phyloP scores from a whole-genome alignment of 2,113 vertebrate species.

The Albula goreensis region DNA sequence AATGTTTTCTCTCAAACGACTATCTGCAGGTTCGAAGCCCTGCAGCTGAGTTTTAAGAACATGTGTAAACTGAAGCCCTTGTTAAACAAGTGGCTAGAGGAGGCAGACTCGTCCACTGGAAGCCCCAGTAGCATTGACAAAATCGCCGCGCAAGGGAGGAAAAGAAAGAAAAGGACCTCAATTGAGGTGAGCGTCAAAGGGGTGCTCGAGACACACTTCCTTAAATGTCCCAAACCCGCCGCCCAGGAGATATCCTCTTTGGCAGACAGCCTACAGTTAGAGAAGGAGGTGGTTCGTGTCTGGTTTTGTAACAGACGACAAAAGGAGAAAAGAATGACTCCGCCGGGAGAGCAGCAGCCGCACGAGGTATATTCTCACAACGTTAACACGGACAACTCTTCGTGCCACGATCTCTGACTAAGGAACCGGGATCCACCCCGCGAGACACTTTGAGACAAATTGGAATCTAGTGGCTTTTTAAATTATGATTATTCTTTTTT shows the following conservation, averaged over 20 bases:
- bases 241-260: conserved; percentile 91
- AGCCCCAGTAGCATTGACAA: conserved; percentile 93
- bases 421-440: conserved; percentile 48
- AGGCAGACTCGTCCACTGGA: conserved; percentile 90
- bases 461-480: conserved; percentile 36
- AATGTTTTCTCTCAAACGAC: conserved; percentile 94
- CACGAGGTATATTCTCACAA: conserved; percentile 89
- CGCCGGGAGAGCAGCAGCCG: conserved; percentile 82
- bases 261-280: conserved; percentile 92
- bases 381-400: conserved; percentile 81
- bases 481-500: conserved; percentile 38
- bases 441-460: conserved; percentile 45
- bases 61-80: conserved; percentile 92
- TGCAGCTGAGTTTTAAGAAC: conserved; percentile 92
- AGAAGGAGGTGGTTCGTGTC: conserved; percentile 95
- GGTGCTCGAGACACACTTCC: conserved; percentile 91
- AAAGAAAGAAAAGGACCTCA: conserved; percentile 94
- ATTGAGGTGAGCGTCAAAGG: conserved; percentile 98
- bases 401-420: conserved; percentile 91
- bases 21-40: conserved; percentile 91
- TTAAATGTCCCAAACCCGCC: conserved; percentile 94
- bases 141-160: conserved; percentile 92
- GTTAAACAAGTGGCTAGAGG: conserved; percentile 96
- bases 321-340: conserved; percentile 96
- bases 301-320: conserved; percentile 97